A percentile compares a stretch with the other conserved stretches of the same genome.
Conservation (phyloP, 2,888 invertebrate genomes). For the Gastracanthus pulcherrimus region DNA sequence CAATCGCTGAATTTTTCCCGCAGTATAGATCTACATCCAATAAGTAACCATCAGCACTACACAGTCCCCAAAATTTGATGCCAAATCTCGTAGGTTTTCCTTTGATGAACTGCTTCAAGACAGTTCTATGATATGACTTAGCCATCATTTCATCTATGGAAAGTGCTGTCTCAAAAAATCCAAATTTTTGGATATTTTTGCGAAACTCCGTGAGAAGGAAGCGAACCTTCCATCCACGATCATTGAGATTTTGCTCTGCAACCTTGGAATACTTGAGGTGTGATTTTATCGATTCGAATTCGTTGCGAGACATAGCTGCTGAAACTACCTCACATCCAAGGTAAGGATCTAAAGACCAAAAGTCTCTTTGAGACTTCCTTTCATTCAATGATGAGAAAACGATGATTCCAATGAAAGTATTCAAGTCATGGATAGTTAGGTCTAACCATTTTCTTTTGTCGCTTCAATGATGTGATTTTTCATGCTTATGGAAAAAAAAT, state of each 20-base stretch:
- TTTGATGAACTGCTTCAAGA: too few species aligned
- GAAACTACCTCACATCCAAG: not conserved
- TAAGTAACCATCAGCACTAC: slow-evolving; percentile 55
- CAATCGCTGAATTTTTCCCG: slow-evolving; percentile 45
- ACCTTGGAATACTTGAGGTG: slow-evolving; percentile 3
- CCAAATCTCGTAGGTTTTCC: slow-evolving; percentile 58
- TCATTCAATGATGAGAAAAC: not conserved
- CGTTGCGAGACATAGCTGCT: slow-evolving; percentile 32
- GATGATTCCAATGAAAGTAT: not conserved
- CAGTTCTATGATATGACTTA: slow-evolving; percentile 52
- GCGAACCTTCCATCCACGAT: slow-evolving; percentile 37
- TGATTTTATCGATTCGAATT: slow-evolving; percentile 1
- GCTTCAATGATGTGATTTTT: slow-evolving; percentile 5
- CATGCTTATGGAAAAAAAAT: not conserved
- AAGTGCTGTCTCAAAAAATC: slow-evolving; percentile 44
- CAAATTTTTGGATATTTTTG: slow-evolving; percentile 29
- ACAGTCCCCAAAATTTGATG: slow-evolving; percentile 58
- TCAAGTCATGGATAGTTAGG: not conserved
- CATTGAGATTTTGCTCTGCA: not conserved
- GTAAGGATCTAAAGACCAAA: too few species aligned
- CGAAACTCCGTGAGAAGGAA: slow-evolving; percentile 20
- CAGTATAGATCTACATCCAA: slow-evolving; percentile 58
- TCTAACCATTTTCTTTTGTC: not conserved
- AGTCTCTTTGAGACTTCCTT: too few species aligned
- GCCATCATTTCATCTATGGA: slow-evolving; percentile 58